Evolutionary conservation across 64 coral and sea anemone genomes (phyloP), one percentile per base, ranked within the genome.

Genomic region (Pachyseris speciosa): DNA sequence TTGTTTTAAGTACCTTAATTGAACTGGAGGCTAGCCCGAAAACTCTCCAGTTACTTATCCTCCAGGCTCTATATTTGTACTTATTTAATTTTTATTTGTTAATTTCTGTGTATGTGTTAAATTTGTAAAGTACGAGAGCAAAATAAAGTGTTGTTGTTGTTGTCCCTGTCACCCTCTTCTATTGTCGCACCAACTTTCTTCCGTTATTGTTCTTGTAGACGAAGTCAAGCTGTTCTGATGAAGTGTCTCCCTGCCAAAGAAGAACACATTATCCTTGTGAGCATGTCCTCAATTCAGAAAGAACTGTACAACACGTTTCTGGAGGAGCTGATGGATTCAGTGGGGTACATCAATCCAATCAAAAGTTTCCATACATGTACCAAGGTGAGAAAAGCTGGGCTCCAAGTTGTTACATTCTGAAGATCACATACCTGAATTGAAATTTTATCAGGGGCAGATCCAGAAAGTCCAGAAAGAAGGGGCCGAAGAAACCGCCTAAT

Each of bases 301-400:
- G 68, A 94, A 37, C 71, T 98, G 5, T 98, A 98, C 55, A 88
- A 95, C 10, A 85, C 79, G 39, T 98, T 91, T 80, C 83, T 98
- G n/a, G 63, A 83, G 0, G 59, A 37, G 28, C 61, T 95, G 9
- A 63, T 89, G 32, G 42, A 81, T 1, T 88, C 64, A 29, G 92
- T 91, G 6, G 96, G 96, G 4, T 74, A 98, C 78, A 64, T 98
- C 13, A 98, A 95, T 74, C 96, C 96, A 1, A 95, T 98, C 32
- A 98, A 89, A 60, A 93, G 89, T 52, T 98, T 98, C 76, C 89
- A 92, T 36, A 98, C 84, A 12, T 98, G 96, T 59, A 98, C 86
- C 25, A 98, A 98, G 96, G 96, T 98, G 5, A 61, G 58, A 61
- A 1, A 27, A 61, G 12, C n/a, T n/a, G n/a, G n/a, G n/a, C 1